Percentiles rank a stretch among this genome's conserved stretches.
phyloP scores from a whole-genome alignment of 2,888 invertebrate genomes.

The Allacma fusca region DNA sequence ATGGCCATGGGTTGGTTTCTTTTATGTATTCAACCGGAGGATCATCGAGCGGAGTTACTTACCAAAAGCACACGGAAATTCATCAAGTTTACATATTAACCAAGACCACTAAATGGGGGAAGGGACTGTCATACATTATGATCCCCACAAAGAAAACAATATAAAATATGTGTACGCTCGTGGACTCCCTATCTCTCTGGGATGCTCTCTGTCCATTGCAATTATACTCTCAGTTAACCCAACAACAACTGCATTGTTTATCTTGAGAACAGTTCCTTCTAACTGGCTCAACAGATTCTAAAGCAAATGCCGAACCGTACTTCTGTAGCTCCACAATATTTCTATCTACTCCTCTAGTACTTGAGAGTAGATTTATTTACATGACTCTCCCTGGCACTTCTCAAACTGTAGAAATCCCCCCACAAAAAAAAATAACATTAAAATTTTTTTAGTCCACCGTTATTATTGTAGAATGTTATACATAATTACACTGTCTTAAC shows the following conservation, averaged over 20 bases:
- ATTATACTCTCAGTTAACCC: background rate
- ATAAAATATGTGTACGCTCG: slow-evolving; percentile 35
- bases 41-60: background rate
- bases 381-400: too few species aligned
- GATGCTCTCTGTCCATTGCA: background rate
- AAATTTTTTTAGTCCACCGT: slow-evolving; percentile 6
- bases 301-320: background rate
- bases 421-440: background rate
- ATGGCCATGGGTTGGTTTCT: slow-evolving; percentile 1
- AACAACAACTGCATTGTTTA: background rate
- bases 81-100: slow-evolving; percentile 13
- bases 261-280: background rate
- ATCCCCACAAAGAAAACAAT: slow-evolving; percentile 38
- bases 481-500: too few species aligned
- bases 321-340: background rate
- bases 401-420: too few species aligned
- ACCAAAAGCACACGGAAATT: slow-evolving; percentile 13
- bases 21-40: background rate
- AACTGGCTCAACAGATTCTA: background rate
- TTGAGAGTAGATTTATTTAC: too few species aligned
- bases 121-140: slow-evolving; percentile 33
- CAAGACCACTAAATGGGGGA: slow-evolving; percentile 22
- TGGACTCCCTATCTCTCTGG: too few species aligned
- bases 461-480: background rate
- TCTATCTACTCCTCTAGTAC: too few species aligned